Evolutionary conservation across 2,888 invertebrate species (phyloP).

Genomic region (Stratiomys singularior): DNA sequence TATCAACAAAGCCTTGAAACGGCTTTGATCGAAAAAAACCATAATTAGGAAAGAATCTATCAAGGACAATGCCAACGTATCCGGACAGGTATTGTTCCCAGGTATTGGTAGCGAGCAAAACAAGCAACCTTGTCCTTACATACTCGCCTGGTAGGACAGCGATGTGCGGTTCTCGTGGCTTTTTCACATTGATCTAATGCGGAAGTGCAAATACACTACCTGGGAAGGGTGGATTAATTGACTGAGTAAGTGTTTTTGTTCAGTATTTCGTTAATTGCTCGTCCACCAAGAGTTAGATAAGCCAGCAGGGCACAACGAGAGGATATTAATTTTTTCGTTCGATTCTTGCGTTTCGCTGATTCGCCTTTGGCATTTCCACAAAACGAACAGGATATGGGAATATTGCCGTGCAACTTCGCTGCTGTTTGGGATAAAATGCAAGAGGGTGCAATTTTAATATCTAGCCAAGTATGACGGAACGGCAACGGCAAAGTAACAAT

Average conservation of each 20-base stretch:
- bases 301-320: conserved; percentile 16
- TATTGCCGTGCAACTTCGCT: conserved; percentile 4
- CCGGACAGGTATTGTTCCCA: conserved; percentile 31
- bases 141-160: neutral
- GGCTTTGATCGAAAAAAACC: neutral
- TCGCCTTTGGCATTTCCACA: neutral
- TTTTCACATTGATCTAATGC: conserved; percentile 31
- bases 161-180: conserved; percentile 10
- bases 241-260: conserved; percentile 38
- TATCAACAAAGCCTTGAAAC: neutral
- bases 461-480: conserved; percentile 52
- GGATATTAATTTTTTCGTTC: conserved; percentile 48
- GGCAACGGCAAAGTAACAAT: conserved; percentile 42
- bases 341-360: neutral
- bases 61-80: conserved; percentile 28
- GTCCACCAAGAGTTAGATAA: conserved; percentile 31
- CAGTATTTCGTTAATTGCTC: conserved; percentile 47
- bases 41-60: conserved; percentile 41
- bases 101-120: neutral
- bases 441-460: conserved; percentile 51
- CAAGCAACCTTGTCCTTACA: no score
- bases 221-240: conserved; percentile 50
- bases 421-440: conserved; percentile 27
- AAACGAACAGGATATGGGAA: conserved; percentile 42
- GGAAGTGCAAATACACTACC: conserved; percentile 49